A percentile compares a stretch with the other conserved stretches of the same genome.
Evolutionary conservation across 2,888 invertebrate species (phyloP).

Genomic region (Meta bourneti): DNA sequence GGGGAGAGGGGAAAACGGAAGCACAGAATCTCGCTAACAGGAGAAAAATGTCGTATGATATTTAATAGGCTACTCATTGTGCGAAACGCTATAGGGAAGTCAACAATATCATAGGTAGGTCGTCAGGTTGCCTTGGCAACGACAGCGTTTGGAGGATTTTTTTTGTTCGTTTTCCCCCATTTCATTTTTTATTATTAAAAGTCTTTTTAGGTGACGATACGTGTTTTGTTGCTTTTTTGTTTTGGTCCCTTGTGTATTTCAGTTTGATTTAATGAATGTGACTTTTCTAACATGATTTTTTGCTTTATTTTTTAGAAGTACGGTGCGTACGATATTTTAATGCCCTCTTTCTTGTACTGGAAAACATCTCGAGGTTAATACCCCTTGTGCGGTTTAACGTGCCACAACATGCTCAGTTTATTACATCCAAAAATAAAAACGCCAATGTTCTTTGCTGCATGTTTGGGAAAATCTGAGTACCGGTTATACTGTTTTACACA

Average conservation of each 20-base stretch:
- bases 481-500: too few species aligned
- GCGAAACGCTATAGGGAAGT: constrained; percentile 70
- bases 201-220: neutral
- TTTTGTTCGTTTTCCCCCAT: constrained; percentile 10
- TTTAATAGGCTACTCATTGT: constrained; percentile 75
- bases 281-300: neutral
- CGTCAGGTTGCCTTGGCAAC: constrained; percentile 63
- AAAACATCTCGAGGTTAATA: too few species aligned
- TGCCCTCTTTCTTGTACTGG: too few species aligned
- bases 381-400: too few species aligned
- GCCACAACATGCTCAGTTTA: too few species aligned
- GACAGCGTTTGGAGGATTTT: constrained; percentile 22
- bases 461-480: too few species aligned
- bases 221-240: neutral
- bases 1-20: constrained; percentile 5
- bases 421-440: too few species aligned
- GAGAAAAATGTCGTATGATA: constrained; percentile 62
- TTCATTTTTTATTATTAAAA: neutral
- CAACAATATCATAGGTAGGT: constrained; percentile 73
- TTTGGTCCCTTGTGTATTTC: constrained; percentile 7
- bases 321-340: too few species aligned
- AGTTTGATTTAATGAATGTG: constrained; percentile 14
- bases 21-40: constrained; percentile 56
- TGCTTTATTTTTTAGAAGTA: neutral
- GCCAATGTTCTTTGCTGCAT: too few species aligned